A percentile compares a stretch with the other conserved stretches of the same genome.
Conservation (phyloP, 2,113 vertebrate species). For the Oenanthe melanoleuca region DNA sequence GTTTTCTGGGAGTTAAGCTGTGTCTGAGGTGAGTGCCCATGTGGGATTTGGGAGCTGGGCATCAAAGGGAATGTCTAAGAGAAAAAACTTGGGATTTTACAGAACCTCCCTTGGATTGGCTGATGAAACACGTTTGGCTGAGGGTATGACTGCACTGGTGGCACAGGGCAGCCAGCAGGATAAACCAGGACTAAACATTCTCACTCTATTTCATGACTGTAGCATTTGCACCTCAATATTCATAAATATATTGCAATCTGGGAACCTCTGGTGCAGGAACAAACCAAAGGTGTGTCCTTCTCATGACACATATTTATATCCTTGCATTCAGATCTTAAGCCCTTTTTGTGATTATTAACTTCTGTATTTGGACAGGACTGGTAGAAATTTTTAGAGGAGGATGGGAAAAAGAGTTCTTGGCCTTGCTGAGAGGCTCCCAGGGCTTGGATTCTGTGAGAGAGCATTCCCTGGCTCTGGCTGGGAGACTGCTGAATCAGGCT, state of each 20-base stretch:
- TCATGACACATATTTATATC: not conserved
- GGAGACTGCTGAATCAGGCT: not conserved
- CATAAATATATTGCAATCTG: not conserved
- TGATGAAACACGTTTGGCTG: not conserved
- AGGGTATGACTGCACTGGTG: not conserved
- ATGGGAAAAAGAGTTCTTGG: not conserved
- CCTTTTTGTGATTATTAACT: not conserved
- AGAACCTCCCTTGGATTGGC: not conserved
- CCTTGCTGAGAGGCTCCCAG: not conserved
- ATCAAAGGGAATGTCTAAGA: not conserved
- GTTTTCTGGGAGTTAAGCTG: conserved; percentile 6
- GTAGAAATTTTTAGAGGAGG: not conserved
- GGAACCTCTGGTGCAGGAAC: not conserved
- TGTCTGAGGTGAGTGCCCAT: not conserved
- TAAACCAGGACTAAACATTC: not conserved
- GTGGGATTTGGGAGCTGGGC: not conserved
- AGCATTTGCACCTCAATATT: not conserved
- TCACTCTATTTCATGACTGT: not conserved
- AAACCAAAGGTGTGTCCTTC: not conserved
- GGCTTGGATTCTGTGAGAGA: not conserved
- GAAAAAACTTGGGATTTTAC: not conserved
- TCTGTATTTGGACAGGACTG: not conserved
- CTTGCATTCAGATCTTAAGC: not conserved
- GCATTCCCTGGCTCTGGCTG: not conserved
- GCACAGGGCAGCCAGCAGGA: not conserved